Evolutionary conservation across 2,888 invertebrate genomes (phyloP).

Genomic region (Polydrusus pterygomalis): DNA sequence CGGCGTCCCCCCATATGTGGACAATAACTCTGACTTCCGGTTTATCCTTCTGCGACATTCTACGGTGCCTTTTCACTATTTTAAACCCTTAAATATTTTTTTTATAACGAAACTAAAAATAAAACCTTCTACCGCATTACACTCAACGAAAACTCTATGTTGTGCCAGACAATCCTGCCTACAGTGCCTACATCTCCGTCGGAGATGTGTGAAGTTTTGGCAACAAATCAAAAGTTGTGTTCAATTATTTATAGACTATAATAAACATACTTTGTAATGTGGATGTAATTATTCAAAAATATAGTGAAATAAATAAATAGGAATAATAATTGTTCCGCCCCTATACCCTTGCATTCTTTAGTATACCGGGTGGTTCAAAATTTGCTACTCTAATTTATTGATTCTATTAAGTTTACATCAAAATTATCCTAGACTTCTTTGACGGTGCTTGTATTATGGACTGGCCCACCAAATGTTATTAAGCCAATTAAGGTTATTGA

Average conservation of each 20-base stretch:
- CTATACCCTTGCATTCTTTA: no score
- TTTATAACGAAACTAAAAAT: slow-evolving; percentile 20
- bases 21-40: slow-evolving; percentile 81
- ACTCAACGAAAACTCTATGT: background rate
- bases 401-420: no score
- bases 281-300: background rate
- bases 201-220: slow-evolving; percentile 24
- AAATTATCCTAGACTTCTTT: no score
- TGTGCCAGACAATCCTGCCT: background rate
- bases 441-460: no score
- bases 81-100: background rate
- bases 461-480: no score
- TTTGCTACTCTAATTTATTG: no score
- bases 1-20: slow-evolving; percentile 79
- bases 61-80: slow-evolving; percentile 2
- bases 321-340: background rate
- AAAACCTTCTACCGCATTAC: background rate
- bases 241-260: slow-evolving; percentile 42
- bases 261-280: slow-evolving; percentile 12
- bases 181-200: no score
- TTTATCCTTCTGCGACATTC: slow-evolving; percentile 80
- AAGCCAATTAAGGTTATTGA: no score
- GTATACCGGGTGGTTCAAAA: no score
- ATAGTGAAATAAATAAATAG: slow-evolving; percentile 18
- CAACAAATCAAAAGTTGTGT: slow-evolving; percentile 30